A percentile compares a stretch with the other conserved stretches of the same genome.
These are phyloP conservation scores for Drosophila fungiperda DNA, from an alignment of 2,888 invertebrate species.

Conservation along the genomic window DNA sequence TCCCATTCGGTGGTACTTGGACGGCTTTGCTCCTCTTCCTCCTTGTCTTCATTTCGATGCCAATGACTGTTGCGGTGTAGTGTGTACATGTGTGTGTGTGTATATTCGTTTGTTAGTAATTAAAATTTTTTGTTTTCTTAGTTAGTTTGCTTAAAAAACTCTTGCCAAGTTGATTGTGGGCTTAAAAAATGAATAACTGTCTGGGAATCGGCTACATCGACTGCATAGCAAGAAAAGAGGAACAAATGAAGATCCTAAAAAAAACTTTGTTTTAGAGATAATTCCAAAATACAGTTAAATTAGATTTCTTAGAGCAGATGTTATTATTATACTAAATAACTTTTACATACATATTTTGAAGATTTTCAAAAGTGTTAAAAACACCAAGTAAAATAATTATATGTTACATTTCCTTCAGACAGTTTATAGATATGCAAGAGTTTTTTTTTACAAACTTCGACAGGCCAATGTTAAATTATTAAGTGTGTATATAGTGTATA, in stretches of 20 bases:
- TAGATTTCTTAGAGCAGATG: fast-evolving
- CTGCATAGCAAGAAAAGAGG: neutral
- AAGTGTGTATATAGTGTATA: neutral
- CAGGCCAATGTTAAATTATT: slow-evolving; percentile 1
- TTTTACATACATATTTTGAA: neutral
- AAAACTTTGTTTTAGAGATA: neutral
- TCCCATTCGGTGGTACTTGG: slow-evolving; percentile 83
- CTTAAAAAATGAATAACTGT: neutral
- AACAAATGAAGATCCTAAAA: neutral
- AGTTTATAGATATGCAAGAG: slow-evolving; percentile 13
- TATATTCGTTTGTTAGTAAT: slow-evolving; percentile 42
- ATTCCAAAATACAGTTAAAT: neutral
- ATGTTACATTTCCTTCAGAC: neutral
- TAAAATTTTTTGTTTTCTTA: slow-evolving; percentile 3
- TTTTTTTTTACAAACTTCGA: slow-evolving; percentile 19
- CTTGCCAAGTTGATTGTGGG: slow-evolving; percentile 19
- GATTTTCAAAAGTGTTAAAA: neutral
- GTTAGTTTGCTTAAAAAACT: slow-evolving; percentile 12
- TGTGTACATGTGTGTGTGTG: slow-evolving; percentile 25
- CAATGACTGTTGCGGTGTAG: slow-evolving; percentile 37
- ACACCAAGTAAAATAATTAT: neutral
- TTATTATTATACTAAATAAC: neutral
- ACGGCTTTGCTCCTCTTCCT: slow-evolving; percentile 49
- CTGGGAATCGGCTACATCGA: neutral
- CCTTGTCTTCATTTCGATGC: slow-evolving; percentile 19